Conservation (phyloP, 1,140 invertebrate species). For the Euwallacea fornicatus region DNA sequence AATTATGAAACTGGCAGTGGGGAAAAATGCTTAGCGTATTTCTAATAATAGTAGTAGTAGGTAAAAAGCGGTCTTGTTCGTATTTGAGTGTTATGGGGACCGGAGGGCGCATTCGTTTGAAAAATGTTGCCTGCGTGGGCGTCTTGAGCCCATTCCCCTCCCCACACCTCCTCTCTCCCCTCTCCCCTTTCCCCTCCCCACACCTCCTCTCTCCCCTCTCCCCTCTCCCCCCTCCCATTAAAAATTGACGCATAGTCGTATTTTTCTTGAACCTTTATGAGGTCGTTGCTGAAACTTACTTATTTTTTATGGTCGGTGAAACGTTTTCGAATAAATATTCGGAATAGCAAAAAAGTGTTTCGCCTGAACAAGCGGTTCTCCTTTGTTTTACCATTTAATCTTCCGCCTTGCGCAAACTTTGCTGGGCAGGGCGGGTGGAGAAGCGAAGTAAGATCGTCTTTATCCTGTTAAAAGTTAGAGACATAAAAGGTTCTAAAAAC, state of each 20-base stretch:
- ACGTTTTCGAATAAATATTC: not conserved
- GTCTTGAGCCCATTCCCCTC: constrained; percentile 9
- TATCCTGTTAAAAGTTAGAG: no score
- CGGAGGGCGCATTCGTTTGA: constrained; percentile 24
- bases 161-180: no score
- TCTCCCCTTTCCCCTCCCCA: no score
- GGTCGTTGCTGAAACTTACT: constrained; percentile 2
- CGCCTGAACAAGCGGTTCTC: not conserved
- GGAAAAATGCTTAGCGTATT: constrained; percentile 29
- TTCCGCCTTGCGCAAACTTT: not conserved
- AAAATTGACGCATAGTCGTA: constrained; percentile 19
- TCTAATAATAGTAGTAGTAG: constrained; percentile 15
- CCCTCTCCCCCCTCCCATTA: constrained; percentile 12
- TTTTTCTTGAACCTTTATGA: constrained; percentile 7
- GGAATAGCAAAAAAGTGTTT: not conserved
- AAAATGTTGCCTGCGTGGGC: constrained; percentile 14
- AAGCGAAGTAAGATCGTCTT: no score
- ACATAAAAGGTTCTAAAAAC: no score
- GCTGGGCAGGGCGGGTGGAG: no score
- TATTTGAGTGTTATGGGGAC: constrained; percentile 29
- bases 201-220: no score
- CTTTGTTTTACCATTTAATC: constrained; percentile 10
- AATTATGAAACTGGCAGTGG: constrained; percentile 1
- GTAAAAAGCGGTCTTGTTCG: constrained; percentile 11
- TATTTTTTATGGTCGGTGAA: constrained; percentile 1